Evolutionary conservation across 2,113 vertebrate species (phyloP), one percentile per base, ranked within the genome.

Genomic region (Philantomba maxwellii): DNA sequence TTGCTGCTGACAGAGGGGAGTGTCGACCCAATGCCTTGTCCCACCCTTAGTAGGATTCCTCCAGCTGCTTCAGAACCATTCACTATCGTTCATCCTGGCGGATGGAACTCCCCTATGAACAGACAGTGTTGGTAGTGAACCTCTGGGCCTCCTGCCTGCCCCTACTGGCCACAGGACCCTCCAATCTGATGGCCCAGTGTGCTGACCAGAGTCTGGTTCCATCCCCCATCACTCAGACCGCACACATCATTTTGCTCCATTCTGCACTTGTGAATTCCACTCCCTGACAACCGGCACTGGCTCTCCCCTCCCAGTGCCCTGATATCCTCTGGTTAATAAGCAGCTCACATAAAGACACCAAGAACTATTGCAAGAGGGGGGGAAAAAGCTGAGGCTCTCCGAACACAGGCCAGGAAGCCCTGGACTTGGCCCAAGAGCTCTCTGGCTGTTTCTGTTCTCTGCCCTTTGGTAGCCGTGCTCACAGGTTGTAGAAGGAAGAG

Each of bases 241-340:
- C 78, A 36, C 28, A 43, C 55, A 6, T 39, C 66, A n/a, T 66
- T 47, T 66, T 23, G 7, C 51, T 60, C 47, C 28, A 0, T 26
- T 43, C 78, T 43, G 33, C 19, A 9, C 49, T 93, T 82, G 94
- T 36, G 43, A 95, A 60, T 58, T 51, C 21, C 66, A 62, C 36
- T 64, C 78, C 3, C 49, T 55, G 81, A 94, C 57, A 45, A 1
- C 39, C 0, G 2, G 88, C 75, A 39, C 21, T 16, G 21, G 39
- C 90, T 84, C 0, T 90, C 86, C 78, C 30, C 70, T 93, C 87
- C 89, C 96, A 25, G 60, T 49, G 87, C 36, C 94, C 96, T 66
- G 57, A 75, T 64, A 19, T 28, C 93, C 89, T 28, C 96, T 95
- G 96, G 98, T 97, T 97, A 98, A 97, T 97, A 95, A 96, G 95